These are phyloP conservation scores for Astyanax mexicanus DNA, from an alignment of 2,797 vertebrate species.

Conservation along the genomic window DNA sequence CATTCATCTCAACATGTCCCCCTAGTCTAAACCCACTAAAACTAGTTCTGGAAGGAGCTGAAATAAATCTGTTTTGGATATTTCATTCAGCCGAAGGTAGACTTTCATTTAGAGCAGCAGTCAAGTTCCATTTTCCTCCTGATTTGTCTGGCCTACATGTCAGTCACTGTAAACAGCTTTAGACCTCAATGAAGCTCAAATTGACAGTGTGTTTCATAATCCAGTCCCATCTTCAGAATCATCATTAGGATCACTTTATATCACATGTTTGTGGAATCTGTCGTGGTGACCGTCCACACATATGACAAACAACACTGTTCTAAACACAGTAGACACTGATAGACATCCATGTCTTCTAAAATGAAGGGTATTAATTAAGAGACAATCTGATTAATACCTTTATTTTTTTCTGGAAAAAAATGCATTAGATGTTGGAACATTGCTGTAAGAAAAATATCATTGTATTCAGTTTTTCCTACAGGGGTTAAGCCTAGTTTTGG, in stretches of 20 bases:
- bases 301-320: too few species aligned
- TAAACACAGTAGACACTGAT: too few species aligned
- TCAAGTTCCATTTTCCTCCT: background rate
- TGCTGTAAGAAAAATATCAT: background rate
- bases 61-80: background rate
- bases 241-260: too few species aligned
- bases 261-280: too few species aligned
- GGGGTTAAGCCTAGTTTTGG: too few species aligned
- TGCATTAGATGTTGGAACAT: background rate
- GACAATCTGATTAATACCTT: too few species aligned
- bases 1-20: conserved; percentile 17
- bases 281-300: too few species aligned
- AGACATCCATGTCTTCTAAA: too few species aligned
- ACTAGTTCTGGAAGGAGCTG: background rate
- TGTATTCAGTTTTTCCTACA: background rate
- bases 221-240: background rate
- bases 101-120: background rate
- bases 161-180: background rate
- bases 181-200: background rate
- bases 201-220: background rate
- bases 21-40: too few species aligned
- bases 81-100: background rate
- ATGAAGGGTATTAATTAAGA: too few species aligned
- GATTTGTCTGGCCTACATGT: background rate
- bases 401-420: too few species aligned